Percentiles rank a stretch among this genome's conserved stretches.
Evolutionary conservation across 1,140 invertebrate species (phyloP).

Genomic region (Heliconius congener): DNA sequence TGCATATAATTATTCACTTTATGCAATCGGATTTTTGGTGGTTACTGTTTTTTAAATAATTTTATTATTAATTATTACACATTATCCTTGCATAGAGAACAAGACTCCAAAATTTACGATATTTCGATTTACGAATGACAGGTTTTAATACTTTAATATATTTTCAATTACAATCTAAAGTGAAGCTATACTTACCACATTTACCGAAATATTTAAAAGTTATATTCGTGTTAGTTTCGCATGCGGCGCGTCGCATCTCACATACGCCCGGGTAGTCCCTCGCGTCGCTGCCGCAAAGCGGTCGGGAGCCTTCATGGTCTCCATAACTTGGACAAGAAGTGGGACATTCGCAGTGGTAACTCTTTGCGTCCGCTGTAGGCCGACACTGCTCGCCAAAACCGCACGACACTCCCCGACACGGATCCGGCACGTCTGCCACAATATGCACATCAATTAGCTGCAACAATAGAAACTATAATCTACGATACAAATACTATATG

Average conservation of each 20-base stretch:
- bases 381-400: slow-evolving; percentile 89
- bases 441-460: slow-evolving; percentile 54
- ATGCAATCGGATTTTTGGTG: too few species aligned
- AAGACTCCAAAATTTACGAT: too few species aligned
- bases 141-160: too few species aligned
- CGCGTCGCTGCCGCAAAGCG: slow-evolving; percentile 89
- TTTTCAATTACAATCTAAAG: neutral
- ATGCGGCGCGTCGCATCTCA: slow-evolving; percentile 90
- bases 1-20: too few species aligned
- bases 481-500: slow-evolving; percentile 37
- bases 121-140: too few species aligned
- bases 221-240: slow-evolving; percentile 87
- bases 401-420: slow-evolving; percentile 88
- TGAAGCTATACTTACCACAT: slow-evolving; percentile 88
- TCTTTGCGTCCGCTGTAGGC: slow-evolving; percentile 87
- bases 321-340: slow-evolving; percentile 89
- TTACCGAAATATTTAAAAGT: slow-evolving; percentile 93
- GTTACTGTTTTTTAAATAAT: too few species aligned
- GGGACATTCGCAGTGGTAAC: slow-evolving; percentile 88
- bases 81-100: too few species aligned
- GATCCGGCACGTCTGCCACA: slow-evolving; percentile 87
- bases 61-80: too few species aligned
- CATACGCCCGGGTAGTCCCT: slow-evolving; percentile 90
- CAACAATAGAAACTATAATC: slow-evolving; percentile 51
- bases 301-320: slow-evolving; percentile 88